Conservation (phyloP, 1,140 invertebrate species). For the Melipona quadrifasciata region DNA sequence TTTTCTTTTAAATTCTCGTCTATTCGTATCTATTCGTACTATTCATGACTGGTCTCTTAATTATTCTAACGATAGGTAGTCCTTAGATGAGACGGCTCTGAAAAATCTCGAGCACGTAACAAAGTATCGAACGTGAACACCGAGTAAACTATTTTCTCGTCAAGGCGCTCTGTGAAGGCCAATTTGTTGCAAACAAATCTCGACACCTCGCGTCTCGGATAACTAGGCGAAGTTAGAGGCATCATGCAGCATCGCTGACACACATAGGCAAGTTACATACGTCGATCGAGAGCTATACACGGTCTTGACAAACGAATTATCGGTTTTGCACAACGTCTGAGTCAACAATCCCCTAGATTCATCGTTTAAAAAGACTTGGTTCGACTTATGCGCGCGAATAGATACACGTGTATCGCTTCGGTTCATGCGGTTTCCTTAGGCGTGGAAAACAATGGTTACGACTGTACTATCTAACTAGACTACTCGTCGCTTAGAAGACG, state of each 20-base stretch:
- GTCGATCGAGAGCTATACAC: background rate
- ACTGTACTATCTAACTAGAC: constrained; percentile 16
- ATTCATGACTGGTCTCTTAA: constrained; percentile 11
- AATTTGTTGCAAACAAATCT: constrained; percentile 13
- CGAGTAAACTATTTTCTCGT: background rate
- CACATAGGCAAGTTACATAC: constrained; percentile 4
- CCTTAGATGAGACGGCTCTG: background rate
- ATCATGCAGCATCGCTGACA: background rate
- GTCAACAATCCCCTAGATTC: background rate
- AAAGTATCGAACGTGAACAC: constrained; percentile 20
- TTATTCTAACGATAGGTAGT: constrained; percentile 9
- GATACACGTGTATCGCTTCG: background rate
- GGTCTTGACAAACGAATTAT: background rate
- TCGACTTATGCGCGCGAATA: background rate
- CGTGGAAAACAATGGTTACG: background rate
- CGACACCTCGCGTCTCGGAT: background rate
- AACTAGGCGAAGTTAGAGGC: background rate
- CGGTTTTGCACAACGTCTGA: background rate
- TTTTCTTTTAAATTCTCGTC: background rate
- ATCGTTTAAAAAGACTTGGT: background rate
- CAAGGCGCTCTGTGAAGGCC: constrained; percentile 13
- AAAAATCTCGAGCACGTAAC: constrained; percentile 18
- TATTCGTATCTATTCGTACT: background rate
- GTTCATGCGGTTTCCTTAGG: background rate
- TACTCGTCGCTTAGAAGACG: background rate